Conservation (phyloP, 2,113 vertebrate genomes). For the Tonatia bakeri region DNA sequence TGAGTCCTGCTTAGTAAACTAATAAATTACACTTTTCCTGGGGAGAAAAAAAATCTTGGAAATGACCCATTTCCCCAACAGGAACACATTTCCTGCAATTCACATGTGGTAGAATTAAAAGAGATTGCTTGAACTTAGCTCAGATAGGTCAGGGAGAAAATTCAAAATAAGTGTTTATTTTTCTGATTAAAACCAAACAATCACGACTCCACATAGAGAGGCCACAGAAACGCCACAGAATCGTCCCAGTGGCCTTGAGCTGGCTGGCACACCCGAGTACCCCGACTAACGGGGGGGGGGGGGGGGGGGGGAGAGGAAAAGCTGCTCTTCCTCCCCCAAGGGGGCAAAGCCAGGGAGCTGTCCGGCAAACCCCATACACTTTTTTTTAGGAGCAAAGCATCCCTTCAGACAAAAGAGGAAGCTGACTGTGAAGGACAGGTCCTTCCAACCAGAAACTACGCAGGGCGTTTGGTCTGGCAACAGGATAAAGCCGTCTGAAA, state of each 20-base stretch:
- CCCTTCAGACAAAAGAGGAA: neutral
- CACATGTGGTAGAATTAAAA: constrained; percentile 47
- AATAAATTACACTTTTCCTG: constrained; percentile 61
- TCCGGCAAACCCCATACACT: neutral
- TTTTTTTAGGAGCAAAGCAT: neutral
- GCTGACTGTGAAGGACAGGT: neutral
- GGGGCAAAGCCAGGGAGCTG: neutral
- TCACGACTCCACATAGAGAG: constrained; percentile 36
- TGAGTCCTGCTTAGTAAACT: constrained; percentile 44
- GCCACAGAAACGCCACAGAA: neutral
- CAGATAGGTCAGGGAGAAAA: constrained; percentile 41
- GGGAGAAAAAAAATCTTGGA: constrained; percentile 68
- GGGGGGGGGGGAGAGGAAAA: neutral
- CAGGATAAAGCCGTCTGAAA: neutral
- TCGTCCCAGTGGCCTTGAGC: neutral
- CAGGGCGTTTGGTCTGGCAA: neutral
- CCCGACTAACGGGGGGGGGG: neutral
- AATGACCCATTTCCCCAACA: constrained; percentile 62
- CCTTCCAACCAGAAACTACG: neutral
- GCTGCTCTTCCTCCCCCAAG: neutral
- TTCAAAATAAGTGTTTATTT: constrained; percentile 60
- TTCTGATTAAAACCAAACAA: constrained; percentile 62
- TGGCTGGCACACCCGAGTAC: neutral
- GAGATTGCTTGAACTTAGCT: constrained; percentile 32
- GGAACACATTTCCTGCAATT: constrained; percentile 63